Conservation (phyloP, 2,888 invertebrate species). For the Drosophila subsilvestris region DNA sequence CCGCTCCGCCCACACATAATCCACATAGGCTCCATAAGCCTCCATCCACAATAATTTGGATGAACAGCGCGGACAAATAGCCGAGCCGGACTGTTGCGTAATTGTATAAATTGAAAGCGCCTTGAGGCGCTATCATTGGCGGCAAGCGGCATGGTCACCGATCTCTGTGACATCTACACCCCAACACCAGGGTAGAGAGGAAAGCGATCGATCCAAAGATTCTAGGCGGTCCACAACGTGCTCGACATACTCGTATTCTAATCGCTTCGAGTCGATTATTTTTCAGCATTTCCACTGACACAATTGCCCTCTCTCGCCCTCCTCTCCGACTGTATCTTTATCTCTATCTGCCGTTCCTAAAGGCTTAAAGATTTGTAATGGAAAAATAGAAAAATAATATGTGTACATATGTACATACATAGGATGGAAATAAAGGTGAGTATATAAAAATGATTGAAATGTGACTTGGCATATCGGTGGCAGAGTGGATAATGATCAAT, state of each 20-base stretch:
- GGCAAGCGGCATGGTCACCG: slow-evolving; percentile 53
- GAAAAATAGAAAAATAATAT: background rate
- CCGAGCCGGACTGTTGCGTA: slow-evolving; percentile 54
- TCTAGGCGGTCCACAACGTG: background rate
- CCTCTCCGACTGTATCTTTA: background rate
- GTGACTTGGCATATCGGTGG: background rate
- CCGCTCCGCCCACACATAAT: slow-evolving; percentile 4
- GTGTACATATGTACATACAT: background rate
- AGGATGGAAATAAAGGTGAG: background rate
- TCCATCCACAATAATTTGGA: slow-evolving; percentile 2
- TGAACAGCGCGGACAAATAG: slow-evolving; percentile 12
- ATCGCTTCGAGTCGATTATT: slow-evolving; percentile 30
- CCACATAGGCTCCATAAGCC: background rate
- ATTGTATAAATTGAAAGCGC: slow-evolving; percentile 76
- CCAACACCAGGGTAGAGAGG: slow-evolving; percentile 28
- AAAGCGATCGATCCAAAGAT: background rate
- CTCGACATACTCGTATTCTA: slow-evolving; percentile 5
- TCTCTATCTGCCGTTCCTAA: background rate
- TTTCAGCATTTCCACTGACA: slow-evolving; percentile 39
- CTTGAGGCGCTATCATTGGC: slow-evolving; percentile 73
- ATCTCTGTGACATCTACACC: slow-evolving; percentile 47
- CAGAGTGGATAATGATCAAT: background rate
- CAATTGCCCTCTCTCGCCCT: slow-evolving; percentile 30
- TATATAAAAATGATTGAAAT: background rate
- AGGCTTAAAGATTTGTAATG: background rate